Evolutionary conservation across 2,113 vertebrate genomes (phyloP), one percentile per base, ranked within the genome.

Genomic region (Cricetomys ansorgei): DNA sequence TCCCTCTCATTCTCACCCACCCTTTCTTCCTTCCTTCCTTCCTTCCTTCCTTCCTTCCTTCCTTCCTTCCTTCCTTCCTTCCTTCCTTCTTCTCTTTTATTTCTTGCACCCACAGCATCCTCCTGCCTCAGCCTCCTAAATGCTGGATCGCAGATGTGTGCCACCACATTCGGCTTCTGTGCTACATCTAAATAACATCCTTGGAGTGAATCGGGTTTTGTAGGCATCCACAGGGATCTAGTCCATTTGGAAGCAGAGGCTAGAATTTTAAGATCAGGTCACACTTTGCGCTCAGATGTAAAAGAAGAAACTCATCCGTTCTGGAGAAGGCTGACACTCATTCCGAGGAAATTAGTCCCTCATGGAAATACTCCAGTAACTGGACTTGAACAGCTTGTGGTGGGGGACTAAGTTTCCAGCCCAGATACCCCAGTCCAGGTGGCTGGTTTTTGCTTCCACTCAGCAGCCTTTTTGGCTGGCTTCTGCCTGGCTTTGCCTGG

Each of bases 401-500:
- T 16, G 40, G 45, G 37, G 62, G 23, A 62, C 37, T 4, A 37
- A 73, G 81, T 45, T 70, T 79, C 53, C 29, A 37, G 57, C 57
- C 31, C 19, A 67, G 67, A 23, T 40, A 79, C 81, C 16, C 53
- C 29, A 23, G 7, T 43, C 59, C 3, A 6, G 55, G 59, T 83
- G 70, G 43, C 72, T 83, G 57, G 62, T 15, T 73, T 48, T 45
- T 84, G 29, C 25, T 55, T 40, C 40, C 43, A 79, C 57, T 77
- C 81, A n/a, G 81, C 40, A 59, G 29, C 48, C 43, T 53, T 16
- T 15, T 87, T 25, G 17, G 19, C 50, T 90, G 76, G 55, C 31
- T 48, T 43, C 45, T 64, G 88, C 70, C 80, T 67, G 62, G 50
- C 37, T 92, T 88, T 87, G 90, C 84, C 90, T 85, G 19, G 83